Evolutionary conservation across 2,888 invertebrate species (phyloP).

Genomic region (Griposia aprilina): DNA sequence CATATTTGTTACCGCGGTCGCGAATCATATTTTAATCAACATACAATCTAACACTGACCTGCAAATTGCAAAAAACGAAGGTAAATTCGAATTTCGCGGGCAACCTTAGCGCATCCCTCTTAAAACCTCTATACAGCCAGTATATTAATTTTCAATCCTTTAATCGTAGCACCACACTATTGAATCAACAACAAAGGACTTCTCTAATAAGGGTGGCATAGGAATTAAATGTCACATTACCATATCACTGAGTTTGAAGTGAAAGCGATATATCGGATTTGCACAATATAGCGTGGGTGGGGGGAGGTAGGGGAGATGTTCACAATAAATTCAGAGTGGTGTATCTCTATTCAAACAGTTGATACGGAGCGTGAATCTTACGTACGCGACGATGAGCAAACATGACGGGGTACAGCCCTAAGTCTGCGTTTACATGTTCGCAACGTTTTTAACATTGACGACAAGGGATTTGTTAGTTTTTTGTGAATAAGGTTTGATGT

Average conservation of each 20-base stretch:
- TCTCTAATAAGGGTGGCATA: slow-evolving; percentile 80
- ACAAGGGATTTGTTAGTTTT: slow-evolving; percentile 12
- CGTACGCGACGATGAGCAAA: slow-evolving; percentile 85
- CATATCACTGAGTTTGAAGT: slow-evolving; percentile 86
- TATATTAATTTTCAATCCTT: slow-evolving; percentile 46
- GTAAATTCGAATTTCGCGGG: too few relatives aligned
- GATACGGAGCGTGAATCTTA: slow-evolving; percentile 87
- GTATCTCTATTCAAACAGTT: slow-evolving; percentile 90
- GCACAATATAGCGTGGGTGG: slow-evolving; percentile 81
- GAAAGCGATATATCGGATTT: slow-evolving; percentile 88
- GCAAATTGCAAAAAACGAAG: too few relatives aligned
- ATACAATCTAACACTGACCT: too few relatives aligned
- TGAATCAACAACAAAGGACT: slow-evolving; percentile 65
- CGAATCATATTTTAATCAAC: too few relatives aligned
- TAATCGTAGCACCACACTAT: slow-evolving; percentile 59
- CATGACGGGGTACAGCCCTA: slow-evolving; percentile 73
- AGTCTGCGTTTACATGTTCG: slow-evolving; percentile 61
- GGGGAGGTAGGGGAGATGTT: slow-evolving; percentile 71
- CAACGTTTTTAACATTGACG: slow-evolving; percentile 57
- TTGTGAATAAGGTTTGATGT: neutral
- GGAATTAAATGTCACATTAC: slow-evolving; percentile 89
- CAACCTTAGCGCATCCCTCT: neutral
- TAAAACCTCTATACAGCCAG: neutral
- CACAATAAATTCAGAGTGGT: slow-evolving; percentile 88
- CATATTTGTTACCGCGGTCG: too few relatives aligned